Base-by-base conservation (phyloP, 1,140 invertebrate species). In the Cotesia typhae region DNA sequence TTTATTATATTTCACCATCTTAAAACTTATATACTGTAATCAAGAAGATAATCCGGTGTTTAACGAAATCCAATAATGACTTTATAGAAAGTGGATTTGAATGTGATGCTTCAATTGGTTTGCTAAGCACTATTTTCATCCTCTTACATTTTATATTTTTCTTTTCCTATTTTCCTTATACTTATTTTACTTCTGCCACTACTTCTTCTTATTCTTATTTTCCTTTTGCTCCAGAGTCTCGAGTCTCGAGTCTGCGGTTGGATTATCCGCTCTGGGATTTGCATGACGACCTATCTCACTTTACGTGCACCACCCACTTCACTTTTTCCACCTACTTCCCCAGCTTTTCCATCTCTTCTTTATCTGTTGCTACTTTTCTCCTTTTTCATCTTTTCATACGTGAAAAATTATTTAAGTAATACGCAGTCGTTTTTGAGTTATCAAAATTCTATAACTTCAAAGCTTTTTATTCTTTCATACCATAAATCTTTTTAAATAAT, bases 61-160 rank as follows among this genome's bases (percentile, higher is more conserved):
- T 72, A 72, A 67, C 47, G 47, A 67, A 57, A 67, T 67, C 66
- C 70, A 68, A 74, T 74, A 71, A 74, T 67, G 57, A 71, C 71
- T 74, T 67, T 64, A 52, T 71, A 17, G 52, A 74, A 41, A 74
- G 73, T 68, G 65, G 55, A 71, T 71, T 73, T 68, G 64, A 74
- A 74, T 59, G 53, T 64, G 63, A 71, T 57, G 64, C 52, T 63
- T 52, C 67, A 63, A 70, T 70, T 74, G 57, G 68, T 37, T 35
- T 37, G 35, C 51, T 74, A 65, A 70, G 73, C 67, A 67, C 73
- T 70, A 60, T 73, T 73, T 57, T 67, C 66, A 38, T 59, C 14
- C 63, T 61, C 35, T 67, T 57, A 67, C 52, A 17, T 38, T 55
- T 67, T 35, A 38, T 20, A 55, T 36, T 28, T 67, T 51, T 65